Conservation (phyloP, 2,797 vertebrate genomes). For the Phalanger gymnotis region DNA sequence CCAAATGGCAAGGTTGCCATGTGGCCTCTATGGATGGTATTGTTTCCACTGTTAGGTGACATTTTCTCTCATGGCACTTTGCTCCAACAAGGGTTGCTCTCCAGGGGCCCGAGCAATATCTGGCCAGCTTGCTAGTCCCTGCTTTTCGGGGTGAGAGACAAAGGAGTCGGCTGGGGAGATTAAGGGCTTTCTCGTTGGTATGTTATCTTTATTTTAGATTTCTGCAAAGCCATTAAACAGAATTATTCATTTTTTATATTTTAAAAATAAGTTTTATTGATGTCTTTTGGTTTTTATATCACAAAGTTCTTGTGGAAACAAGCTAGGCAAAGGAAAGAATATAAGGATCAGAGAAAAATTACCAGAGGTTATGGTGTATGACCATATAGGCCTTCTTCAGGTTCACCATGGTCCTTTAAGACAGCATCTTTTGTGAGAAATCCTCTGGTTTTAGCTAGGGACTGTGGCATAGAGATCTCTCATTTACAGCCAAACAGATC, state of each 20-base stretch:
- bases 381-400: not conserved
- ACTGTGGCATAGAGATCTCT: not conserved
- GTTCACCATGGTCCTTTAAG: not conserved
- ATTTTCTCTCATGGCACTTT: constrained; percentile 5
- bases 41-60: constrained; percentile 33
- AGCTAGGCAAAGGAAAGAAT: not conserved
- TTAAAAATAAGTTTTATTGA: not conserved
- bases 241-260: not conserved
- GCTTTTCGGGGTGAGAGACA: fast-evolving
- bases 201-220: not conserved
- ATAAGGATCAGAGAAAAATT: not conserved
- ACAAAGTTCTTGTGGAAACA: not conserved
- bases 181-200: not conserved
- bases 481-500: not conserved
- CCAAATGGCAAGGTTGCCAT: constrained; percentile 79
- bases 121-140: constrained; percentile 5
- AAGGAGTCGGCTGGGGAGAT: constrained; percentile 16
- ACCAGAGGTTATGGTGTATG: not conserved
- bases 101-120: not conserved
- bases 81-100: not conserved
- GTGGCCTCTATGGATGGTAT: constrained; percentile 66
- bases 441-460: not conserved
- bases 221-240: not conserved
- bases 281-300: not conserved
- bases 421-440: not conserved